These are phyloP conservation scores for Lagorchestes hirsutus DNA, from an alignment of 2,797 vertebrate genomes.

Conservation along the genomic window DNA sequence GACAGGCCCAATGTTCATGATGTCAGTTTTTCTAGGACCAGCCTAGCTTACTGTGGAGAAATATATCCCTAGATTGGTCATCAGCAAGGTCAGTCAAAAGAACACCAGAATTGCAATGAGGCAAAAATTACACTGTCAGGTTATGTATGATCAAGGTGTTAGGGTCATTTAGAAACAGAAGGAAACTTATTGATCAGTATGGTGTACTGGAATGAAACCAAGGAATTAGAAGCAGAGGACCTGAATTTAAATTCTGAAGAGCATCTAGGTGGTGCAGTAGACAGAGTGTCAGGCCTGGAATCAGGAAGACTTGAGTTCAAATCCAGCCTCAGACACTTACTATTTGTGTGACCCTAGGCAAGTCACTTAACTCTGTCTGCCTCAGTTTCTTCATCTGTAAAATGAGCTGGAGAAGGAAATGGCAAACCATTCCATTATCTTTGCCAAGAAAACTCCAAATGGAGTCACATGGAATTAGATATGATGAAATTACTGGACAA, in stretches of 20 bases:
- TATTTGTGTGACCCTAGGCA: not conserved
- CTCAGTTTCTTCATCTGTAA: not conserved
- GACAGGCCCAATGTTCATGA: not conserved
- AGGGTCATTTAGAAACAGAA: not conserved
- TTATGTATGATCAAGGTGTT: not conserved
- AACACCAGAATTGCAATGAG: not conserved
- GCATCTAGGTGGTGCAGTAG: not conserved
- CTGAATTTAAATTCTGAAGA: not conserved
- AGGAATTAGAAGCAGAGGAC: not conserved
- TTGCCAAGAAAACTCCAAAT: not conserved
- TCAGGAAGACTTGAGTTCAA: not conserved
- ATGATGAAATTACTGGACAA: not conserved
- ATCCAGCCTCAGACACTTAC: not conserved
- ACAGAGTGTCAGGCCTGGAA: not conserved
- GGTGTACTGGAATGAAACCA: not conserved
- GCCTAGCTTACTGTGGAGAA: not conserved
- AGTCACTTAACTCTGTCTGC: not conserved
- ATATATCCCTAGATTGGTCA: not conserved
- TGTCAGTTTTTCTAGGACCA: not conserved
- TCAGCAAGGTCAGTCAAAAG: not conserved
- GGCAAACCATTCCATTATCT: not conserved
- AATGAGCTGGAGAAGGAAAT: not conserved
- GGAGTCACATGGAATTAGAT: not conserved
- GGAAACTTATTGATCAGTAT: not conserved
- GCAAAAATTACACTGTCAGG: not conserved